Evolutionary conservation across 2,797 vertebrate genomes (phyloP).

Genomic region (Vespertilio murinus): DNA sequence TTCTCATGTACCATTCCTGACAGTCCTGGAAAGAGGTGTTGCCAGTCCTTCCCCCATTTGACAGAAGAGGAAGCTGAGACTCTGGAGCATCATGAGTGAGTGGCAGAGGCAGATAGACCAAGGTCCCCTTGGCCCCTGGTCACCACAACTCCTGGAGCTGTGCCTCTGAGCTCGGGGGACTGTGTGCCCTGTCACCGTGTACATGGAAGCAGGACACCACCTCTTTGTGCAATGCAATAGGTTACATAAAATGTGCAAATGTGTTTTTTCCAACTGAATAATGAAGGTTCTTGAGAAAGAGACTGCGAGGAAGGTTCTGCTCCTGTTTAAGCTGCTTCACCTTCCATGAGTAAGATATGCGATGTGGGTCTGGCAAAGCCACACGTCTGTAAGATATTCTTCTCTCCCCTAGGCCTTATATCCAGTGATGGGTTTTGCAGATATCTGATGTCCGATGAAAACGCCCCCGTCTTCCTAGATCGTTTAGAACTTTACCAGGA

Average conservation of each 20-base stretch:
- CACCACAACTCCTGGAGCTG: background rate
- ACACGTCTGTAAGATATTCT: conserved; percentile 49
- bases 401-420: conserved; percentile 88
- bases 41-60: background rate
- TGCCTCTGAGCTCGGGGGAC: background rate
- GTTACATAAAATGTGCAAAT: background rate
- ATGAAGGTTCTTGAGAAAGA: background rate
- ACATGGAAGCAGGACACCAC: background rate
- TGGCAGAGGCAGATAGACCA: background rate
- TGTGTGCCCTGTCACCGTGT: too few relatives aligned
- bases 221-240: background rate
- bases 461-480: conserved; percentile 97
- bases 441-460: conserved; percentile 99
- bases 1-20: background rate
- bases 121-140: background rate
- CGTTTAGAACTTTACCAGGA: conserved; percentile 97
- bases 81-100: background rate
- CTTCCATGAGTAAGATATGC: background rate
- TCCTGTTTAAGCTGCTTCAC: background rate
- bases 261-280: background rate
- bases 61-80: background rate
- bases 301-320: background rate
- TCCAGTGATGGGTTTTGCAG: conserved; percentile 97
- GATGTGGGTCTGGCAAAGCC: background rate
- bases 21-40: background rate